A percentile compares a stretch with the other conserved stretches of the same genome.
These are phyloP conservation scores for Menura novaehollandiae DNA, from an alignment of 2,113 vertebrate genomes.

Conservation along the genomic window DNA sequence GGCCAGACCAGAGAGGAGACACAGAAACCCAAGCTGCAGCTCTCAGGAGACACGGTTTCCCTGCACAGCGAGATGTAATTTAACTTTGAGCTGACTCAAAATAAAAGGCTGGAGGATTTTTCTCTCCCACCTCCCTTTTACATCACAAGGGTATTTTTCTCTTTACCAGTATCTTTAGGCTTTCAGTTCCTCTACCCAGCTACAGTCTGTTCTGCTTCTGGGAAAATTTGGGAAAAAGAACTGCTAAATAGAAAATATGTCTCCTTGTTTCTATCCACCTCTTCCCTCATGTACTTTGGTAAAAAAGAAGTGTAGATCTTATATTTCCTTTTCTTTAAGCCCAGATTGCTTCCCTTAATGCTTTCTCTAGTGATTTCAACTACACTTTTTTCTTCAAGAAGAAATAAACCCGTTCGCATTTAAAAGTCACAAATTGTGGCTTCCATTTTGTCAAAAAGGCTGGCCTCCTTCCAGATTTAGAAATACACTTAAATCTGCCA, in stretches of 20 bases:
- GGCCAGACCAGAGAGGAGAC: not conserved
- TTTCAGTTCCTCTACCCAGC: slow-evolving; percentile 31
- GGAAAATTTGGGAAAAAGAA: slow-evolving; percentile 21
- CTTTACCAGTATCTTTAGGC: slow-evolving; percentile 8
- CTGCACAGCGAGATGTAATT: fast-evolving
- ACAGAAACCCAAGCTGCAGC: not conserved
- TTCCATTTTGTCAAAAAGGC: slow-evolving; percentile 61
- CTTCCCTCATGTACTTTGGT: not conserved
- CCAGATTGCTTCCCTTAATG: slow-evolving; percentile 25
- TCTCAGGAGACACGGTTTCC: not conserved
- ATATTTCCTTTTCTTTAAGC: slow-evolving; percentile 2
- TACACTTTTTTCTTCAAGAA: slow-evolving; percentile 33
- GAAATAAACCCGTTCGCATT: slow-evolving; percentile 52
- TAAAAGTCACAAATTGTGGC: slow-evolving; percentile 63
- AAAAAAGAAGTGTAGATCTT: not conserved
- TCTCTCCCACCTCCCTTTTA: not conserved
- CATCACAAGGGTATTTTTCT: not conserved
- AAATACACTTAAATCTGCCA: slow-evolving; percentile 60
- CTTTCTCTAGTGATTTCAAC: slow-evolving; percentile 54
- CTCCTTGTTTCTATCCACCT: slow-evolving; percentile 9
- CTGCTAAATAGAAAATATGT: slow-evolving; percentile 47
- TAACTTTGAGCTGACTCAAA: not conserved
- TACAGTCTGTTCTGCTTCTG: slow-evolving; percentile 48
- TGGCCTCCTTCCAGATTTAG: slow-evolving; percentile 62
- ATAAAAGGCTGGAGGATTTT: not conserved